Evolutionary conservation across 2,888 invertebrate genomes (phyloP), one percentile per base, ranked within the genome.

Genomic region (Corbicula japonica): DNA sequence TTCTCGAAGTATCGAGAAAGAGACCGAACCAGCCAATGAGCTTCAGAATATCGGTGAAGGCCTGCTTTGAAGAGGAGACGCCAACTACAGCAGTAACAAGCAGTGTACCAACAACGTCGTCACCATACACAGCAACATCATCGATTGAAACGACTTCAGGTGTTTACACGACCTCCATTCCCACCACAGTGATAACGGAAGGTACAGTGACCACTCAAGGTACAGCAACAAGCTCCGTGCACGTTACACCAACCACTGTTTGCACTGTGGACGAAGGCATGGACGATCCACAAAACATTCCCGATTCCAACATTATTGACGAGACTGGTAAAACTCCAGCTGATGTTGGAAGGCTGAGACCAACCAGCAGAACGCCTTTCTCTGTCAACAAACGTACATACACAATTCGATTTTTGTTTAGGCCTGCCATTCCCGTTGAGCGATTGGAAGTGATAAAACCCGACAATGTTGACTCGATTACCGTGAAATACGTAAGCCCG

Each of bases 1-100:
- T 72, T 26, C 18, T 72, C n/a, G 35, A 54, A 61, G 23, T 72
- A 46, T n/a, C 4, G 10, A 41, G 56, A 54, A 46, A 63, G n/a
- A 18, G 28, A 12, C 35, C 54, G 1, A 26, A 23, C 1, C 35
- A 38, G 18, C 48, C 60, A 10, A 72, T 72, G 72, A 63, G 15
- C 28, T 63, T 72, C 72, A 63, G 35, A 63, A 34, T 72, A 12
- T 38, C 35, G 2, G 63, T 72, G 38, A 56, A 63, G 26, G 72
- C 63, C 8, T 72, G 72, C 30, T 63, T 72, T 32, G 46, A 63
- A 18, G 46, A 44, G 26, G 56, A 18, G 52, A 52, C 15, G 4
- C 21, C 62, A 5, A n/a, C 26, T n/a, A 26, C 48, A 12, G 21
- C 32, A 23, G 58, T 18, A 12, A 44, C 62, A 44, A 44, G 44